Conservation (phyloP, 2,888 invertebrate species). For the Coronaproctus castanopsis region DNA sequence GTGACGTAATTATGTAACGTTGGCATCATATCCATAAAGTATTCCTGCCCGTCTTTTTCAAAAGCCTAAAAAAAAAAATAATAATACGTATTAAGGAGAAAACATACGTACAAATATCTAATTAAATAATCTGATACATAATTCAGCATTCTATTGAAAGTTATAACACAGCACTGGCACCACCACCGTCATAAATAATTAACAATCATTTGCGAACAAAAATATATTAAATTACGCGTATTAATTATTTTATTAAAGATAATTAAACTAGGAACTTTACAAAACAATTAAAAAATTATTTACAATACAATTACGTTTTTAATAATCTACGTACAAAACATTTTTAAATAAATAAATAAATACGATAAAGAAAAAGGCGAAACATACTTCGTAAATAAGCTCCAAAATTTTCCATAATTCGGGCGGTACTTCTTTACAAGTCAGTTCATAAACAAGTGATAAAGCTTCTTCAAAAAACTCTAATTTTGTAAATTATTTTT, state of each 20-base stretch:
- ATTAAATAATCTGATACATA: not conserved
- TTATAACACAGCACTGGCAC: no score
- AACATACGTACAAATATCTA: not conserved
- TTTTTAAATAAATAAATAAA: no score
- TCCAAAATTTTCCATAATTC: conserved; percentile 94
- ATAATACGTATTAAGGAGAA: not conserved
- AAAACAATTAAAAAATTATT: no score
- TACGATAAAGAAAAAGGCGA: not conserved
- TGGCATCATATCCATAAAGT: conserved; percentile 97
- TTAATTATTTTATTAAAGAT: no score
- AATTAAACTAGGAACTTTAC: no score
- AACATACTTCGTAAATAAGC: conserved; percentile 49
- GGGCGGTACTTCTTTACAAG: conserved; percentile 64
- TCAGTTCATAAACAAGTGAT: conserved; percentile 75
- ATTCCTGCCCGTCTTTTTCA: conserved; percentile 83
- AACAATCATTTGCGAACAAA: no score
- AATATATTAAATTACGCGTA: no score
- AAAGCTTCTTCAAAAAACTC: conserved; percentile 97
- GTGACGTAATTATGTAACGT: conserved; percentile 93
- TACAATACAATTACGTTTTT: no score
- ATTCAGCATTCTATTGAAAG: not conserved
- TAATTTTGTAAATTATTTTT: conserved; percentile 26
- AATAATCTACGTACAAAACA: no score
- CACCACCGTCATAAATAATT: no score
- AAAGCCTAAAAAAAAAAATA: conserved; percentile 38